A percentile compares a stretch with the other conserved stretches of the same genome.
Conservation (phyloP, 2,797 vertebrate genomes). For the Saxicola maurus region DNA sequence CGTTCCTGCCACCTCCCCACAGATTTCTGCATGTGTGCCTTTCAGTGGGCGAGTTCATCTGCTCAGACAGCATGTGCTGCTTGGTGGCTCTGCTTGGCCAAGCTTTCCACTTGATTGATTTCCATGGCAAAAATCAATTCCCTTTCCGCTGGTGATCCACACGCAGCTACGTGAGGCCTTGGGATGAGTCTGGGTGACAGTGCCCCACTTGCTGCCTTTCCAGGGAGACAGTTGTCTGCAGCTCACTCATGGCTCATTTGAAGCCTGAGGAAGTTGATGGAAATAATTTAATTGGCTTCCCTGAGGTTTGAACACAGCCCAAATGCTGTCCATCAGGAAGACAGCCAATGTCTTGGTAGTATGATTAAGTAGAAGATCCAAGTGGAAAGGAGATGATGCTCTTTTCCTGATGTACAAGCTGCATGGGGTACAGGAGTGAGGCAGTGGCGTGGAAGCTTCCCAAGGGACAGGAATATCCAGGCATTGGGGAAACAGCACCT, state of each 20-base stretch:
- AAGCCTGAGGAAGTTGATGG: background rate
- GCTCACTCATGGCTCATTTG: background rate
- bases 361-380: background rate
- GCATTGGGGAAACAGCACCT: accelerated
- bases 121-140: background rate
- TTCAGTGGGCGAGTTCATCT: background rate
- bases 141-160: background rate
- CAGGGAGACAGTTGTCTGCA: background rate
- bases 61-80: background rate
- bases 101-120: background rate
- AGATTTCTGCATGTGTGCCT: background rate
- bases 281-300: background rate
- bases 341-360: background rate
- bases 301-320: background rate
- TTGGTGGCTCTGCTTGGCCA: background rate
- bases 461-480: background rate
- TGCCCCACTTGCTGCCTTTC: background rate
- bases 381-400: background rate
- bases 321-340: background rate
- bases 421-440: background rate
- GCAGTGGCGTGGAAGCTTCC: background rate
- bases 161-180: background rate
- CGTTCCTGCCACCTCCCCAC: background rate
- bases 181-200: background rate
- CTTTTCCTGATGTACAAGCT: background rate